These are phyloP conservation scores for Atta colombica DNA, from an alignment of 1,140 invertebrate species.

Conservation along the genomic window DNA sequence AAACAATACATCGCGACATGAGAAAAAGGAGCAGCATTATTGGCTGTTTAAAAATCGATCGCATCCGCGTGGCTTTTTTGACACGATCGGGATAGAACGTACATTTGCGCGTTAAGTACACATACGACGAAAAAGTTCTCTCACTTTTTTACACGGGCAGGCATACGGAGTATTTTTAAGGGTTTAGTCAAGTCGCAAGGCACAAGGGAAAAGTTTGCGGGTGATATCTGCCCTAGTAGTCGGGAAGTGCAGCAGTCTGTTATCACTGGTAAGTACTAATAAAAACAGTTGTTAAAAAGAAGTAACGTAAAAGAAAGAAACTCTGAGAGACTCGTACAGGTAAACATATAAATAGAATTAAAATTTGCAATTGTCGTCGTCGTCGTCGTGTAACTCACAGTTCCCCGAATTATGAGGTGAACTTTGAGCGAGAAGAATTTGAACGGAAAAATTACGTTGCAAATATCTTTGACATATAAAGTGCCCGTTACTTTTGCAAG, in stretches of 20 bases:
- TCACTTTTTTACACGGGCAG: not conserved
- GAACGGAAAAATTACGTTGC: conserved; percentile 1
- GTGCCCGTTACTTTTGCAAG: conserved; percentile 6
- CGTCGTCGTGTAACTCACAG: not conserved
- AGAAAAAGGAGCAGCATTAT: conserved; percentile 57
- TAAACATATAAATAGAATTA: not conserved
- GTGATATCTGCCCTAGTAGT: conserved; percentile 13
- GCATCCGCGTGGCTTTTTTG: conserved; percentile 9
- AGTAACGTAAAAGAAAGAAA: not conserved
- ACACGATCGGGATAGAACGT: conserved; percentile 34
- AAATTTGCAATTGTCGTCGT: not conserved
- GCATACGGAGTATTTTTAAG: not conserved
- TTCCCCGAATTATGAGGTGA: not conserved
- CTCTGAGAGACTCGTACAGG: not conserved
- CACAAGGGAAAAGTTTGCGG: conserved; percentile 25
- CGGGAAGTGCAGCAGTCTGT: conserved; percentile 33
- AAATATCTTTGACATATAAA: not conserved
- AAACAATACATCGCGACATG: conserved; percentile 59
- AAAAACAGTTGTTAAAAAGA: conserved; percentile 14
- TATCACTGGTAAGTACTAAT: conserved; percentile 14
- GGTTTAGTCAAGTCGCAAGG: conserved; percentile 16
- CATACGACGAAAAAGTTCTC: conserved; percentile 23
- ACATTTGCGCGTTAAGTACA: not conserved
- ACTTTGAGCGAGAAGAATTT: not conserved
- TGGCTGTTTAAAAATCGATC: conserved; percentile 39